Conservation (phyloP, 2,797 vertebrate species). For the Anomalospiza imberbis region DNA sequence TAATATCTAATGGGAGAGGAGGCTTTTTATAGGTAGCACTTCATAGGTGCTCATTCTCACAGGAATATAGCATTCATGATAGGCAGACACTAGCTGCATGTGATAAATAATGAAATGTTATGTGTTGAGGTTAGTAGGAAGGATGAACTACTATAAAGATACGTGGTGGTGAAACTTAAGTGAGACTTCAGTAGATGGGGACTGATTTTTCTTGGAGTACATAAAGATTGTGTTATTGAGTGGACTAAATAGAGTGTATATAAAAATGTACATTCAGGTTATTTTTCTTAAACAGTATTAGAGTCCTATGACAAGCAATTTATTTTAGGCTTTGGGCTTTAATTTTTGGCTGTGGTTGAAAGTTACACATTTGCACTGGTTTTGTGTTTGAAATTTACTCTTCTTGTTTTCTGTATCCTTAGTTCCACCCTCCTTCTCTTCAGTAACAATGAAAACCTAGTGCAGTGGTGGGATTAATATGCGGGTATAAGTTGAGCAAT, state of each 20-base stretch:
- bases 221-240: background rate
- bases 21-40: background rate
- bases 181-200: background rate
- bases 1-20: background rate
- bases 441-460: constrained; percentile 12
- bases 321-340: background rate
- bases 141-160: background rate
- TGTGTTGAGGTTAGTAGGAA: background rate
- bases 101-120: background rate
- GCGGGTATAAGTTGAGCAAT: background rate
- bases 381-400: background rate
- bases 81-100: background rate
- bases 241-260: background rate
- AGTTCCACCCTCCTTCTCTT: background rate
- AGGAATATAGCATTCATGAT: background rate
- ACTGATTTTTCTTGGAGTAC: background rate
- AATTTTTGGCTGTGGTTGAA: background rate
- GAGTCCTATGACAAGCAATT: background rate
- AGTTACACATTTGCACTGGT: background rate
- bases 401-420: background rate
- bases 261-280: background rate
- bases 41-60: background rate
- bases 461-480: background rate
- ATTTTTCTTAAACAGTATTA: background rate
- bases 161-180: background rate